Conservation (phyloP, 2,113 vertebrate genomes). For the Cygnus buccinator region DNA sequence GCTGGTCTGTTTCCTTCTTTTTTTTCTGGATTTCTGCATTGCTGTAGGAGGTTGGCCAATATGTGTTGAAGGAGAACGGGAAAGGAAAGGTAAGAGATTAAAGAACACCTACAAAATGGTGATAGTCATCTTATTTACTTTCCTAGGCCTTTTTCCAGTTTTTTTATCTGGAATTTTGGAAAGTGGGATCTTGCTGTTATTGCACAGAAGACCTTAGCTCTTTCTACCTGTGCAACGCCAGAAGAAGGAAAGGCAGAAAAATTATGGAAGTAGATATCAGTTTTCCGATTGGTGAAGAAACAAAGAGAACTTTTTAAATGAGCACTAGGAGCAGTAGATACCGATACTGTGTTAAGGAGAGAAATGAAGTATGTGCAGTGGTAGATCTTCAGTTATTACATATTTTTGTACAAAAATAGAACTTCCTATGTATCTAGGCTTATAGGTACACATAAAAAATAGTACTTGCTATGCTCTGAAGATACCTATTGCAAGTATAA, state of each 20-base stretch:
- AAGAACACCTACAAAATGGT: slow-evolving; percentile 57
- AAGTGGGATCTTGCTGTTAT: not conserved
- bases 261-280: not conserved
- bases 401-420: not conserved
- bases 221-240: not conserved
- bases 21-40: slow-evolving; percentile 79
- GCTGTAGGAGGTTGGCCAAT: slow-evolving; percentile 79
- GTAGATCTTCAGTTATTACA: not conserved
- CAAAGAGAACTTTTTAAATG: not conserved
- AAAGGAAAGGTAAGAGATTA: slow-evolving; percentile 82
- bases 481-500: not conserved
- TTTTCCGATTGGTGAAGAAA: not conserved
- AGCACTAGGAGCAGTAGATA: not conserved
- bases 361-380: not conserved
- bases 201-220: not conserved
- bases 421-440: not conserved
- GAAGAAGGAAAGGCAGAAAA: not conserved
- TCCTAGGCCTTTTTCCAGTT: not conserved
- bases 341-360: not conserved
- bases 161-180: slow-evolving; percentile 53
- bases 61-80: slow-evolving; percentile 79
- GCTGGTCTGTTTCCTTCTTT: slow-evolving; percentile 80
- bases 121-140: slow-evolving; percentile 13
- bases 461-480: not conserved
- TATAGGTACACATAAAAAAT: not conserved